Conservation (phyloP, 2,113 vertebrate species). For the Leucoraja erinaceus region DNA sequence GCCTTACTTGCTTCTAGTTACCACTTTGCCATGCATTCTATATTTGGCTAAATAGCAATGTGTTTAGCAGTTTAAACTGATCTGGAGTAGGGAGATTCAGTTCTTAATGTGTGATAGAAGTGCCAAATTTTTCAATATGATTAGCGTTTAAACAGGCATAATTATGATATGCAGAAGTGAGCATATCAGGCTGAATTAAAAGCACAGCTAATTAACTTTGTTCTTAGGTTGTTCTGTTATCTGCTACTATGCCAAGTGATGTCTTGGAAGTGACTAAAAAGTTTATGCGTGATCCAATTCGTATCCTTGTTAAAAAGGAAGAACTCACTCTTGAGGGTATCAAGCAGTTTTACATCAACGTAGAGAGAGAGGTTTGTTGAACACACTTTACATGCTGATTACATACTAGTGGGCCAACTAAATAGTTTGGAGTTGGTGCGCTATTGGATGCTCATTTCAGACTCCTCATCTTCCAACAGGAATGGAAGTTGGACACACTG, state of each 20-base stretch:
- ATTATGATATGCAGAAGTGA: not conserved
- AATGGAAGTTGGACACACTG: conserved; percentile 96
- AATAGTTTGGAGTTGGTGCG: not conserved
- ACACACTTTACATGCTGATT: not conserved
- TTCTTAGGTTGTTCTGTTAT: conserved; percentile 85
- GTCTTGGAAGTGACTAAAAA: conserved; percentile 98
- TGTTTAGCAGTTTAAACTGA: not conserved
- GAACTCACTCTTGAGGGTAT: conserved; percentile 97
- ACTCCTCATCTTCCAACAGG: conserved; percentile 54
- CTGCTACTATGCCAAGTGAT: conserved; percentile 95
- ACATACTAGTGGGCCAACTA: not conserved
- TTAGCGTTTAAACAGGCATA: no score
- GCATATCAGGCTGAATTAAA: not conserved
- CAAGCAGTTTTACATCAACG: conserved; percentile 98
- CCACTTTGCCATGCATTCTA: not conserved
- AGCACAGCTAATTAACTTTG: not conserved
- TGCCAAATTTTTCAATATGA: not conserved
- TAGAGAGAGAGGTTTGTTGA: conserved; percentile 82
- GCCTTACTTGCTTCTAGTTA: no score
- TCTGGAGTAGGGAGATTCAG: not conserved
- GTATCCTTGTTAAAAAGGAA: conserved; percentile 95
- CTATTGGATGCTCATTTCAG: not conserved
- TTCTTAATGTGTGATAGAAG: not conserved
- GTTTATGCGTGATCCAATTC: conserved; percentile 94
- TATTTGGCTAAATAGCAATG: not conserved